Evolutionary conservation across 2,113 vertebrate species (phyloP).

Genomic region (Baryphthengus martii): DNA sequence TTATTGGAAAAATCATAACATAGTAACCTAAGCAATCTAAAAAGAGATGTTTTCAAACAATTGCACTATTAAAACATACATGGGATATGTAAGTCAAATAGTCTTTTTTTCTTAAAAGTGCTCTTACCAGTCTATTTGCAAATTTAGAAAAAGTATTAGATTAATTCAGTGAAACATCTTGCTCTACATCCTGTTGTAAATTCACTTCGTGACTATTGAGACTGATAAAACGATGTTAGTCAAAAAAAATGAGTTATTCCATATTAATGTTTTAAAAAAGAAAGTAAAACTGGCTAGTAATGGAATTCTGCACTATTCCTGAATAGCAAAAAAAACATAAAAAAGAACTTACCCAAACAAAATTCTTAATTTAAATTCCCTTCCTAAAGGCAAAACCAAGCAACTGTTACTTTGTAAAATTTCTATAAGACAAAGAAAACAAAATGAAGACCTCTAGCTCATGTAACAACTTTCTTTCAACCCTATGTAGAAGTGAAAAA

Average conservation of each 20-base stretch:
- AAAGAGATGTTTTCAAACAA: neutral
- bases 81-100: neutral
- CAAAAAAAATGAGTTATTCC: neutral
- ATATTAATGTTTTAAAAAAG: neutral
- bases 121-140: neutral
- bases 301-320: neutral
- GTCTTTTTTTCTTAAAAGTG: neutral
- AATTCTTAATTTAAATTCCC: neutral
- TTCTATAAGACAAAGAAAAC: neutral
- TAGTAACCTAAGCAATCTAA: neutral
- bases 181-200: neutral
- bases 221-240: neutral
- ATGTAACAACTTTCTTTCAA: neutral
- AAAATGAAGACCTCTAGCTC: neutral
- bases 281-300: neutral
- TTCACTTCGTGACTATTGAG: neutral
- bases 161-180: neutral
- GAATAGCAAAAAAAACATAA: neutral
- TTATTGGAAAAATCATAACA: neutral
- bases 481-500: fast-evolving
- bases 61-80: neutral
- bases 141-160: neutral
- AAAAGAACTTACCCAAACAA: neutral
- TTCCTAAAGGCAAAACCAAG: neutral
- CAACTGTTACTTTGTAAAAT: neutral